These are phyloP conservation scores for Carassius auratus DNA, from an alignment of 2,113 vertebrate genomes.

Conservation along the genomic window DNA sequence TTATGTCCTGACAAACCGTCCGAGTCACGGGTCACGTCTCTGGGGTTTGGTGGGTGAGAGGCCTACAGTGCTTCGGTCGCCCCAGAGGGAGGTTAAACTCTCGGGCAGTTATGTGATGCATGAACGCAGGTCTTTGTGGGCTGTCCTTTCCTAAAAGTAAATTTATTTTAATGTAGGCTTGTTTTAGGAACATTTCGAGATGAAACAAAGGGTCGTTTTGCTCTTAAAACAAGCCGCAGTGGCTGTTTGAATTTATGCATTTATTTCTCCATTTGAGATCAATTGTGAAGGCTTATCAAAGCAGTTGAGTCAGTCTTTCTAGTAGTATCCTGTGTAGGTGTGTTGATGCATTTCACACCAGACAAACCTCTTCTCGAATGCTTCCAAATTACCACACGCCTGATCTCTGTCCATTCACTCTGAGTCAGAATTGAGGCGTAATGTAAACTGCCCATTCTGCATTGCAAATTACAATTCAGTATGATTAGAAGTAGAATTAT, in stretches of 20 bases:
- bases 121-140: background rate
- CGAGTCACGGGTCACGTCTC: conserved; percentile 21
- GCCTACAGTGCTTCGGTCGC: background rate
- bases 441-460: background rate
- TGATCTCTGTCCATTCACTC: background rate
- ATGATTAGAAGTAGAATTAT: background rate
- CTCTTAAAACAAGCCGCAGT: background rate
- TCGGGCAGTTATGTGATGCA: background rate
- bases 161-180: conserved; percentile 5
- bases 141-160: background rate
- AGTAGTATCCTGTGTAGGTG: conserved; percentile 42
- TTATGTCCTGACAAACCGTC: conserved; percentile 29
- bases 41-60: conserved; percentile 13
- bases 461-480: background rate
- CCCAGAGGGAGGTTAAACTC: conserved; percentile 11
- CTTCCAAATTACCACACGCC: background rate
- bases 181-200: background rate
- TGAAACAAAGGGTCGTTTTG: background rate
- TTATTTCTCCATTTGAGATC: background rate
- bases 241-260: background rate
- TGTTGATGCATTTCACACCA: conserved; percentile 15
- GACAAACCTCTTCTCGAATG: background rate
- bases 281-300: conserved; percentile 9
- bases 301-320: conserved; percentile 27
- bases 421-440: background rate